phyloP scores from a whole-genome alignment of 2,797 vertebrate genomes.

The Phalloptychus januarius region DNA sequence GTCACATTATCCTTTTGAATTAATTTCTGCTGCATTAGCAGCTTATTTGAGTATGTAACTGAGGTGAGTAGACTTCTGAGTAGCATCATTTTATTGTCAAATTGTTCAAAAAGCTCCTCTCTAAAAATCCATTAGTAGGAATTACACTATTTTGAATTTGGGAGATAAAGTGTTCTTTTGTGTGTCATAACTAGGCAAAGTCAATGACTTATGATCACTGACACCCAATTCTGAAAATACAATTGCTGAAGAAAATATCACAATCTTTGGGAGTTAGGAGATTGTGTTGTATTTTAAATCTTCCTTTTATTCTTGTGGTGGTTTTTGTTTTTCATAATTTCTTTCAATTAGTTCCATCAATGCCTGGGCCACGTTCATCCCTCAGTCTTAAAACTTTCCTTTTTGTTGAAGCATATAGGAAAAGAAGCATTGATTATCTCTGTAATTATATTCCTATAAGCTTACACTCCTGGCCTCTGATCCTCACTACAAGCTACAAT shows the following conservation, averaged over 20 bases:
- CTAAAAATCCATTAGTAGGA: neutral
- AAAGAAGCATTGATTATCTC: neutral
- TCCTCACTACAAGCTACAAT: neutral
- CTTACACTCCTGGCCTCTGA: neutral
- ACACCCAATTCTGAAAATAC: neutral
- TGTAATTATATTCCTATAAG: neutral
- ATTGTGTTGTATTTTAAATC: too few species aligned
- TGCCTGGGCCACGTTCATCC: neutral
- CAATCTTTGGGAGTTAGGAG: neutral
- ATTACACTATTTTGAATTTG: neutral
- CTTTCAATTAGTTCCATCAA: neutral
- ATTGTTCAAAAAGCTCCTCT: neutral
- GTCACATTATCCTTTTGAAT: neutral
- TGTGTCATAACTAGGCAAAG: neutral
- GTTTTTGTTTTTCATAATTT: neutral
- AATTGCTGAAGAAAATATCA: neutral
- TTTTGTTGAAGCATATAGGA: neutral
- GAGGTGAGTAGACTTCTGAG: neutral
- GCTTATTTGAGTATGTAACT: neutral
- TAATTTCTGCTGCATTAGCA: neutral
- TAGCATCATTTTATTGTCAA: neutral
- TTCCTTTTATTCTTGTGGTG: neutral
- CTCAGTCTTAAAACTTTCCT: neutral
- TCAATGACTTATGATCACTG: neutral
- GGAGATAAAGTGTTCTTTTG: neutral